A percentile compares a stretch with the other conserved stretches of the same genome.
Evolutionary conservation across 2,888 invertebrate genomes (phyloP).

Genomic region (Cephus pygmeus): DNA sequence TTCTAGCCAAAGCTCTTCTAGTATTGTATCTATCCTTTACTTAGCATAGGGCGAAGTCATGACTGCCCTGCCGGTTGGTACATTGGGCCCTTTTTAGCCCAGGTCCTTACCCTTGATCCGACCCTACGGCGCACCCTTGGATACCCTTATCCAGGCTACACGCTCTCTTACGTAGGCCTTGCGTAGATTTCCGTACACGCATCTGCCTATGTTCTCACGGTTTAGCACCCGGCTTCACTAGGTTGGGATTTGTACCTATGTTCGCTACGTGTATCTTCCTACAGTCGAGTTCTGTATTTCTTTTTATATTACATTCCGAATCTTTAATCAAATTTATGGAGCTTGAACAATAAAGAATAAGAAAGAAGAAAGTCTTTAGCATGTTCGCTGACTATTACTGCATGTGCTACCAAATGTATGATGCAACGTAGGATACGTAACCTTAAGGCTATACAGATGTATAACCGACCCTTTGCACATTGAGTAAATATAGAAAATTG

Average conservation of each 20-base stretch:
- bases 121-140: background rate
- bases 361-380: background rate
- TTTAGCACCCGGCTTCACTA: constrained; percentile 17
- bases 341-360: background rate
- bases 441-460: background rate
- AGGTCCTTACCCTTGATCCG: constrained; percentile 5
- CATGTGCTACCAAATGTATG: background rate
- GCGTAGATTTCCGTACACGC: constrained; percentile 42
- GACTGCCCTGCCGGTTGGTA: background rate
- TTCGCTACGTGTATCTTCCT: background rate
- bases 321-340: background rate
- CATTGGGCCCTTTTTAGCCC: background rate
- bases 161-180: constrained; percentile 20
- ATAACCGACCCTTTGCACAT: background rate
- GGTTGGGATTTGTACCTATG: background rate
- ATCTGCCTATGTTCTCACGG: constrained; percentile 49
- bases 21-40: background rate
- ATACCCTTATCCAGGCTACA: constrained; percentile 1
- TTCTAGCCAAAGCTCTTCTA: background rate
- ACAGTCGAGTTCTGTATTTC: background rate
- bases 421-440: background rate
- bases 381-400: background rate
- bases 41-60: background rate
- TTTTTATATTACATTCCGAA: background rate
- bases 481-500: background rate